Evolutionary conservation across 2,113 vertebrate genomes (phyloP), one percentile per base, ranked within the genome.

Genomic region (Rhegmatorhina hoffmannsi): DNA sequence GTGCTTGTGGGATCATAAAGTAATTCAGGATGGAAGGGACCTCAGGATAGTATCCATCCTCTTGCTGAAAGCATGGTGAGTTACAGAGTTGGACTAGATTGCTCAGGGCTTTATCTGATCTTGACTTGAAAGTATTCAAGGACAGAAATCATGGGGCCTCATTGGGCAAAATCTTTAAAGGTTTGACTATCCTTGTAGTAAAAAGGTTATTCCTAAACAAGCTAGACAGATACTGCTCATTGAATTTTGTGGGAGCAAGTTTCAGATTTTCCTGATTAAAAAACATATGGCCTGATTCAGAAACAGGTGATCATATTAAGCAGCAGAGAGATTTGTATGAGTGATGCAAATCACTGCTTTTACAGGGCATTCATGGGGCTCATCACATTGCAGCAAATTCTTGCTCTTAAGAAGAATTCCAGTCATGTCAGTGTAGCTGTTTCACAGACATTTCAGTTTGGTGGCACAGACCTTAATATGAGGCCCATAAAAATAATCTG

Each of bases 281-380:
- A 76, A 20, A 58, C 5, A 20, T 36, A 36, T 10, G 10, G 11
- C 10, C 59, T 75, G 17, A 58, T 84, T 70, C 21, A 84, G 46
- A 89, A 84, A n/a, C 4, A 66, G 28, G 29, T 87, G 64, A 44
- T 28, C 0, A 1, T 31, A 28, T 44, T 58, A 77, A 29, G 23
- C 18, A 40, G 17, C 20, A 84, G 58, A 88, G 20, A 70, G 18
- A 34, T 74, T 66, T 87, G 11, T 73, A n/a, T 31, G 8, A 67
- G 18, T 34, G 72, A 66, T 36, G 10, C 13, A 75, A 72, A 70
- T 40, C 18, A 46, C 24, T 75, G 2, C 3, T 75, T 84, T 82
- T 69, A 63, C 31, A 55, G 43, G 25, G 5, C 25, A 25, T 56
- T 81, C 31, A 28, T 0, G 0, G 24, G 2, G 15, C 4, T 74